Evolutionary conservation across 2,888 invertebrate genomes (phyloP), one percentile per base, ranked within the genome.

Genomic region (Odiellus spinosus): DNA sequence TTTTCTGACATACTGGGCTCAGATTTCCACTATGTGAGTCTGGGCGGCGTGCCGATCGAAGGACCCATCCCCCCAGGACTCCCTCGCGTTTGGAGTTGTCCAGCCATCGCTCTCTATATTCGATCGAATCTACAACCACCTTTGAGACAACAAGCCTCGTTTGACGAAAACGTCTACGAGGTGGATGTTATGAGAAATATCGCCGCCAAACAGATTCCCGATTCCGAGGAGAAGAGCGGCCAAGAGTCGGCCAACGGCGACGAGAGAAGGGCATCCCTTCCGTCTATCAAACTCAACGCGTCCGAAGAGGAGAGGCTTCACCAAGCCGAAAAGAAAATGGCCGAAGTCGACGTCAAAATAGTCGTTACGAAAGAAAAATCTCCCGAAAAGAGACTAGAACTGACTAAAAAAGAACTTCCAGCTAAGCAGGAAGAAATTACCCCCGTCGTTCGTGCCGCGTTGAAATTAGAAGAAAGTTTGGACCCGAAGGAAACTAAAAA

Each of bases 131-230:
- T 87, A 47, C 78, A 80, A 60, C 81, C 85, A 19, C 86, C 86
- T 3, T 70, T 82, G 56, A 54, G 86, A 44, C 86, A 87, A 63
- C 84, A 85, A 65, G 85, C 85, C 40, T 80, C 84, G 38, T 84
- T 87, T 67, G 85, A 85, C 65, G 80, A 82, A 64, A 75, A 76
- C 57, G 65, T 76, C 12, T 87, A 83, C 69, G 75, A 78, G 47
- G 77, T 87, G 55, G 87, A 88, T 67, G 79, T 85, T 40, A 80
- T 81, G 73, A 69, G 85, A 43, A 83, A 84, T 63, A 76, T 84
- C 54, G 77, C 77, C 36, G 73, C 53, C n/a, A 52, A 53, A 20
- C 54, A 56, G 34, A 26, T 26, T 2, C 42, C 46, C 10, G 38
- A 38, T 38, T 44, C 42, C 26, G 40, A 45, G 1, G 19, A 42